Base-by-base conservation (phyloP, 1,140 invertebrate genomes). In the Scaptomyza montana region DNA sequence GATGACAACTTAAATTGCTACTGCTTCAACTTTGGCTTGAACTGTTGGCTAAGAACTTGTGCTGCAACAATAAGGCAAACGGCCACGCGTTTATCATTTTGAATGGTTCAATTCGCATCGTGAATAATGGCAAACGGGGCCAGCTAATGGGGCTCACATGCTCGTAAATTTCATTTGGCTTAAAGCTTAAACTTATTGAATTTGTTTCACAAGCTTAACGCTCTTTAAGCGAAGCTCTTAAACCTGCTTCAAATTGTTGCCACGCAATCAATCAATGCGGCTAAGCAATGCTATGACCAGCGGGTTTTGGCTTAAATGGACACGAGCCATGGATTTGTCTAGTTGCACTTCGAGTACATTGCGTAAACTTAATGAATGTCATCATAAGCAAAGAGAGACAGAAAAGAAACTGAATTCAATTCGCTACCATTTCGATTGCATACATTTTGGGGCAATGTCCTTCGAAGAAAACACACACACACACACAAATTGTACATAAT, bases 371-470 rank as follows among this genome's bases (percentile, higher is more conserved):
- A 89, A 89, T 89, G 84, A 89, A 81, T 89, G 79, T 69, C 79
- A 74, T 64, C 50, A 56, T 77, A 77, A 80, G 53, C 30, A 50
- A n/a, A 28, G 49, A 66, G 28, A 68, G 3, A 36, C 25, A 21
- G 41, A 13, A 60, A 53, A 70, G 41, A 21, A 39, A 28, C 21
- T 39, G 60, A 81, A 74, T 80, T 77, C 80, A 70, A 78, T 84
- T 77, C 77, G 77, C 73, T 85, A 9, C 67, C 65, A 85, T 77
- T 77, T 59, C 56, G 13, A 72, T 89, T 84, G 84, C 85, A 89
- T 89, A 80, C 79, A 82, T 84, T 89, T 89, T 84, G 77, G 85
- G 85, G 84, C 84, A 89, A 89, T 84, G 84, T 84, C 84, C 84
- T 89, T 36, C 76, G 53, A 25, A 16, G 16, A 0, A 16, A 65